Conservation (phyloP, 1,140 invertebrate species). For the Phortica variegata region DNA sequence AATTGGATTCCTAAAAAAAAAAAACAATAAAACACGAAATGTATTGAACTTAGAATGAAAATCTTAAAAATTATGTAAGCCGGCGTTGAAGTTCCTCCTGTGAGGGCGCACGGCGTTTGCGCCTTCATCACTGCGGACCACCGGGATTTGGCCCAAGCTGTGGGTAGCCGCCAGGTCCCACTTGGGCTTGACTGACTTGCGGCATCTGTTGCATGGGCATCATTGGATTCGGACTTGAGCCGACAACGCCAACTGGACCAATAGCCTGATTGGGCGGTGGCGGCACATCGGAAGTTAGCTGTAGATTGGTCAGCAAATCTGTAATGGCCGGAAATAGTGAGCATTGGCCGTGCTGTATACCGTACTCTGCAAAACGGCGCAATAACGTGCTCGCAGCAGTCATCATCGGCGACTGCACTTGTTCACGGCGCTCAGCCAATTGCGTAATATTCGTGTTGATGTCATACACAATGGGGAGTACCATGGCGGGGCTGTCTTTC, state of each 20-base stretch:
- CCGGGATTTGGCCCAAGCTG: conserved; percentile 43
- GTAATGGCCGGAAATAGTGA: conserved; percentile 85
- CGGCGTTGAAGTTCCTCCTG: conserved; percentile 29
- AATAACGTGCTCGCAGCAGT: conserved; percentile 67
- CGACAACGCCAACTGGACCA: conserved; percentile 46
- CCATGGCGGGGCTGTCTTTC: conserved; percentile 74
- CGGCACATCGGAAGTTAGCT: conserved; percentile 69
- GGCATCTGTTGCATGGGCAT: conserved; percentile 59
- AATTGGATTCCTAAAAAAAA: too few relatives aligned
- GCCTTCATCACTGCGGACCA: conserved; percentile 56
- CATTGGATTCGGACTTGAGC: conserved; percentile 61
- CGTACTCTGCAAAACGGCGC: conserved; percentile 67
- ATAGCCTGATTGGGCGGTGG: conserved; percentile 48
- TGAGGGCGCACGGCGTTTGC: conserved; percentile 52
- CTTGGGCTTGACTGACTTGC: conserved; percentile 40
- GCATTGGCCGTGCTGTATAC: conserved; percentile 71
- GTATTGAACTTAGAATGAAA: too few relatives aligned
- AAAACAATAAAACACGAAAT: too few relatives aligned
- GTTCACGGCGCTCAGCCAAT: conserved; percentile 77
- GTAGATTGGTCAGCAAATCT: conserved; percentile 79
- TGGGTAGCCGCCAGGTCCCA: conserved; percentile 34
- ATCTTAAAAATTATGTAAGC: too few relatives aligned
- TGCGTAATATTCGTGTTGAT: conserved; percentile 81
- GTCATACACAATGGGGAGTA: conserved; percentile 88
- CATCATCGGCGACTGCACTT: conserved; percentile 64